These are phyloP conservation scores for Mycteria americana DNA, from an alignment of 2,797 vertebrate species.

Conservation along the genomic window DNA sequence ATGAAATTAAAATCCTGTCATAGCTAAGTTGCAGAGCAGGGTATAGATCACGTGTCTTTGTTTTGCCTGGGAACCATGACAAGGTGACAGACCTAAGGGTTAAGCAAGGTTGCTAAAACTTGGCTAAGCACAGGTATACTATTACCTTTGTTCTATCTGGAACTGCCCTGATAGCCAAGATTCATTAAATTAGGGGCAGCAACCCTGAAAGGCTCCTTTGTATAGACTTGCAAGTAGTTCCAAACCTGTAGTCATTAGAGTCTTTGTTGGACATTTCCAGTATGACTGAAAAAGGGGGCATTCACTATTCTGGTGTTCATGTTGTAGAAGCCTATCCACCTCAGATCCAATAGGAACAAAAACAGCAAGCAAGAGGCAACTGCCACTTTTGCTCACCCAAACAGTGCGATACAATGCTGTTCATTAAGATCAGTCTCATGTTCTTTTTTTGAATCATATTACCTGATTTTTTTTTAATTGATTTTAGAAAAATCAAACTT, in stretches of 20 bases:
- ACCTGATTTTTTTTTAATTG: neutral
- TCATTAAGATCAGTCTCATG: neutral
- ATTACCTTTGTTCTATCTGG: neutral
- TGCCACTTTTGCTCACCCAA: neutral
- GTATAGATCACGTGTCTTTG: rapidly evolving
- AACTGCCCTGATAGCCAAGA: neutral
- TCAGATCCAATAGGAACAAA: neutral
- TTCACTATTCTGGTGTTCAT: neutral
- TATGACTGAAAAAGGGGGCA: neutral
- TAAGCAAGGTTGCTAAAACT: neutral
- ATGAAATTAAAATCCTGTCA: neutral
- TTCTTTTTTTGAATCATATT: neutral
- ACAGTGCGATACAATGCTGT: neutral
- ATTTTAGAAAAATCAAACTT: neutral
- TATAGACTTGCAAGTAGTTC: neutral
- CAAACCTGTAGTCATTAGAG: neutral
- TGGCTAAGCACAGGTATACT: neutral
- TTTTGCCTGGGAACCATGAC: neutral
- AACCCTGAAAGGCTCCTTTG: neutral
- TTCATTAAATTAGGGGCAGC: neutral
- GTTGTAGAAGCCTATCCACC: neutral
- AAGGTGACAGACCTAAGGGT: neutral
- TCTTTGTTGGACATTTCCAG: neutral
- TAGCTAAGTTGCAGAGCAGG: neutral
- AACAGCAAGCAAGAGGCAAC: neutral